Evolutionary conservation across 53 echinoderm and acorn worm genomes (phyloP), one percentile per base, ranked within the genome.

Genomic region (Echinarachnius parma): DNA sequence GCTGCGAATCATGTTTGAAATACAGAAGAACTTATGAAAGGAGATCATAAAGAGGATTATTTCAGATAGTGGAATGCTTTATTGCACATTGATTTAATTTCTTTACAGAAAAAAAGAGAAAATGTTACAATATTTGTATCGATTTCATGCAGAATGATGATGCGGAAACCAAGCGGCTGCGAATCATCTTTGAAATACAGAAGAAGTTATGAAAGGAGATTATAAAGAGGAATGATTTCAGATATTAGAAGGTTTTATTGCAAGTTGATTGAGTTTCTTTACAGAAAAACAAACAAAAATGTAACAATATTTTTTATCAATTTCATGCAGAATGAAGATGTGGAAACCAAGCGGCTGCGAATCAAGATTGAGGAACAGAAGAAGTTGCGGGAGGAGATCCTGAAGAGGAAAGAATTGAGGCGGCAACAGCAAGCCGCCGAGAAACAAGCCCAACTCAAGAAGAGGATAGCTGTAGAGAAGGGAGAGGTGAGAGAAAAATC

Each of bases 321-420:
- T n/a, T n/a, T n/a, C n/a, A n/a, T n/a, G n/a, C n/a, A n/a, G n/a
- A 81, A 96, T 59, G 91, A 87, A 46, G 89, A 87, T 42, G 82
- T 82, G 50, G 91, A 96, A 50, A 79, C 78, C 18, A 79, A 65
- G 80, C 48, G 57, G 47, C 56, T 96, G n/a, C 81, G 87, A 5
- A 35, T 96, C 13, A 87, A 85, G 77, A 53, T 96, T 21, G 91
- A 75, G 18, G 96, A 96, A 59, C 96, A 96, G 72, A 96, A 96
- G 88, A 85, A 85, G 61, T 82, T 96, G 4, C 48, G 96, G 15
- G 91, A 91, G 62, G 82, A 76, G 53, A 91, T 96, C 21, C 72
- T 90, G 71, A 83, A 86, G 61, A 46, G 96, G 18, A 96, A 96
- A 47, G 96, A 96, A 36, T 87, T 83, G 30, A 39, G 96, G 9